Base-by-base conservation (phyloP, 2,113 vertebrate genomes). In the Zapornia atra region DNA sequence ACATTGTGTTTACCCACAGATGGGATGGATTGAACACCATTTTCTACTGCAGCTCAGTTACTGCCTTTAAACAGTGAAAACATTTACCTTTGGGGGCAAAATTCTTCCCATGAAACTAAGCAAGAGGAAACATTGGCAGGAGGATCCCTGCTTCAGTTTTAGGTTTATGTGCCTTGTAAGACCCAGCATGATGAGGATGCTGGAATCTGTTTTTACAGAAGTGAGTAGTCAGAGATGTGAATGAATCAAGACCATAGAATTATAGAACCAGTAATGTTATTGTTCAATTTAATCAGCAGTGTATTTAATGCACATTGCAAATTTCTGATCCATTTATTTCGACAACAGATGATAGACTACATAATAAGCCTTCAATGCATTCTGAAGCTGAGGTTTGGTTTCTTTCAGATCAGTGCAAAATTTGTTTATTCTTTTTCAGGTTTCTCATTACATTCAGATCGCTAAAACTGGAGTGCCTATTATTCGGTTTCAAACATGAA, bases 61-160 rank as follows among this genome's bases (percentile, higher is more conserved):
- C 38, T 70, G 48, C 31, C 44, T 92, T 92, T 92, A 56, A 81
- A n/a, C 16, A 83, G 50, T 57, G 56, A 90, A 94, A 96, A 92
- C 13, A 24, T 70, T 77, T 82, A 72, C 59, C 26, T 61, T 44
- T 56, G 21, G 31, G 42, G 9, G 5, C 7, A 93, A 72, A 81
- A 59, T 42, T 64, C 53, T 73, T 66, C 12, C 25, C 33, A 83
- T 34, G 16, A 93, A 86, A 36, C 31, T 70, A 87, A 53, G 26
- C 13, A 78, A 78, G 69, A 64, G 22, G 6, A 75, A 88, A 61
- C 18, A 25, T 12, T 70, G 21, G 15, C 31, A 69, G 28, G 31
- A 75, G 9, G 19, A 90, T 73, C 3, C 2, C 10, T 50, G 4
- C 3, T 89, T 89, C 61, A 85, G 14, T 12, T 31, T 2, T 14